Evolutionary conservation across 1,140 invertebrate species (phyloP).

Genomic region (Mya arenaria): DNA sequence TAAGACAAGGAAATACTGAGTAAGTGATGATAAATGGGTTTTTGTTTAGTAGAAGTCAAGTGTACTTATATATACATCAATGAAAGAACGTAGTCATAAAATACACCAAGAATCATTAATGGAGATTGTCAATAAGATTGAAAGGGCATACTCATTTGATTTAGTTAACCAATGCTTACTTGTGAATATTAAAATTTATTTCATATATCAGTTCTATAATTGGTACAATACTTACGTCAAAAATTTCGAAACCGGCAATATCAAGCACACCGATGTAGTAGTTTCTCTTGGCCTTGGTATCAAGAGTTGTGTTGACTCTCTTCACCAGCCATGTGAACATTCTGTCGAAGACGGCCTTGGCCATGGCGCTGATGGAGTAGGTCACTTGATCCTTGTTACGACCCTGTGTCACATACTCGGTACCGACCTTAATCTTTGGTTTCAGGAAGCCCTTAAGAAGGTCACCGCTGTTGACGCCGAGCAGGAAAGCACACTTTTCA

Average conservation of each 20-base stretch:
- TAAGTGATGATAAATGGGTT: neutral
- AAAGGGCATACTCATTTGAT: neutral
- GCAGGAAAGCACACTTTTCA: slow-evolving; percentile 93
- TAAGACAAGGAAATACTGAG: slow-evolving; percentile 65
- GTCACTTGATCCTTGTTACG: slow-evolving; percentile 96
- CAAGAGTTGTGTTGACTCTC: slow-evolving; percentile 98
- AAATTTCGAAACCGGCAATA: slow-evolving; percentile 99
- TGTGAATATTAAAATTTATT: neutral
- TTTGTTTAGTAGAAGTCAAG: neutral
- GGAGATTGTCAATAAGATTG: neutral
- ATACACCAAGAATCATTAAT: neutral
- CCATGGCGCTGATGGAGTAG: slow-evolving; percentile 97
- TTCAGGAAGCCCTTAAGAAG: slow-evolving; percentile 83
- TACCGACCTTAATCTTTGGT: slow-evolving; percentile 85
- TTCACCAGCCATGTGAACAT: slow-evolving; percentile 98
- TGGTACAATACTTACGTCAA: slow-evolving; percentile 93
- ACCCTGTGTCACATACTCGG: slow-evolving; percentile 98
- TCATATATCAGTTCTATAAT: neutral
- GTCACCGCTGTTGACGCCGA: slow-evolving; percentile 84
- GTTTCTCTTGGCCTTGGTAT: slow-evolving; percentile 98
- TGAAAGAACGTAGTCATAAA: neutral
- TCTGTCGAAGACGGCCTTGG: slow-evolving; percentile 97
- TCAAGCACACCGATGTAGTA: slow-evolving; percentile 99
- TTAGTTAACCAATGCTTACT: neutral
- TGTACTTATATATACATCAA: neutral